A percentile compares a stretch with the other conserved stretches of the same genome.
Evolutionary conservation across 1,140 invertebrate genomes (phyloP).

Genomic region (Chymomyza costata): DNA sequence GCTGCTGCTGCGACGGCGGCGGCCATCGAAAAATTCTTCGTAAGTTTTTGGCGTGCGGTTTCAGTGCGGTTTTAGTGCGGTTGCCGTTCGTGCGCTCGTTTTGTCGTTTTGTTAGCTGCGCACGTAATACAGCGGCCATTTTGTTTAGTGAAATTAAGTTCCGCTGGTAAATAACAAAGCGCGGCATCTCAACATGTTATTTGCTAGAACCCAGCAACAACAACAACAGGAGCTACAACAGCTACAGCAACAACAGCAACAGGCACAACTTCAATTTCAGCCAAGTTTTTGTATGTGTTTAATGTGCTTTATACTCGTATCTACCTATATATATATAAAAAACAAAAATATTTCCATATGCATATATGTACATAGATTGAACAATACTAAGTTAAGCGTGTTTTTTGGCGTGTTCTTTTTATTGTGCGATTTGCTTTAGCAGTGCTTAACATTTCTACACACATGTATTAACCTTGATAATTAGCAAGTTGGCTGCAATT

Average conservation of each 20-base stretch:
- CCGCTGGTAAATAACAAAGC: slow-evolving; percentile 31
- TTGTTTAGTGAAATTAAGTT: slow-evolving; percentile 38
- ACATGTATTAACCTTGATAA: slow-evolving; percentile 50
- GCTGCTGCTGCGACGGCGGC: slow-evolving; percentile 12
- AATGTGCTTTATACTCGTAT: slow-evolving; percentile 34
- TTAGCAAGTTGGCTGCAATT: slow-evolving; percentile 31
- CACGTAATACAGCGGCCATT: slow-evolving; percentile 24
- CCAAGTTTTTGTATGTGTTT: slow-evolving; percentile 53
- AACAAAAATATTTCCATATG: neutral
- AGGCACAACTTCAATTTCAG: slow-evolving; percentile 32
- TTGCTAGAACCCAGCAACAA: slow-evolving; percentile 49
- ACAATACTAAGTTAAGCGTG: no score
- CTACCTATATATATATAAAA: slow-evolving; percentile 3
- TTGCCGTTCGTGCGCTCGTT: slow-evolving; percentile 56
- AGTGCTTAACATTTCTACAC: no score
- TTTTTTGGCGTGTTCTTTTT: no score
- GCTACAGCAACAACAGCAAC: slow-evolving; percentile 26
- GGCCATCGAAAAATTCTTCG: slow-evolving; percentile 43
- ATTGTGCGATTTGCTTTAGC: no score
- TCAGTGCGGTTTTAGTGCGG: slow-evolving; percentile 60
- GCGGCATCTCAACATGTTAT: slow-evolving; percentile 50
- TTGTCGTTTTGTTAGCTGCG: slow-evolving; percentile 12
- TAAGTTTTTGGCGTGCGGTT: neutral
- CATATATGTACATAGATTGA: neutral
- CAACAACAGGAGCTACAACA: slow-evolving; percentile 20